Percentiles rank a stretch among this genome's conserved stretches.
These are phyloP conservation scores for Paraescarpia echinospica DNA, from an alignment of 1,140 invertebrate genomes.

Conservation along the genomic window DNA sequence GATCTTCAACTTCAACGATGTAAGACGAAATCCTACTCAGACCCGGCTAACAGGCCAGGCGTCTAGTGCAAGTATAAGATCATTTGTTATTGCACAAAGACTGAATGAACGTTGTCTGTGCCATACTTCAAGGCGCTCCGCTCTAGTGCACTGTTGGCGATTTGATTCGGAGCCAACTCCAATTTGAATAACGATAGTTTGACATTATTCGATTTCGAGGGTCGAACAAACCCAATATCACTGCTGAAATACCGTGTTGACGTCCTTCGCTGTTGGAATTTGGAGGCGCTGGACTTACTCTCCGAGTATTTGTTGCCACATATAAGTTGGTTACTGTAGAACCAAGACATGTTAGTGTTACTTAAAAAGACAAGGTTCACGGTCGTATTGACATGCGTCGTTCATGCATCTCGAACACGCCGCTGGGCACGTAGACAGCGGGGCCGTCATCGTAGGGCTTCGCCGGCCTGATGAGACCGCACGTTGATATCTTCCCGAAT, in stretches of 20 bases:
- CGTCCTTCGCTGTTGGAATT: not conserved
- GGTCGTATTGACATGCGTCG: not conserved
- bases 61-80: not conserved
- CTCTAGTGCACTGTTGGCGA: not conserved
- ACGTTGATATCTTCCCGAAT: not conserved
- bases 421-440: not conserved
- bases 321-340: not conserved
- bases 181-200: not conserved
- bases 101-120: not conserved
- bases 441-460: not conserved
- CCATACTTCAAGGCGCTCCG: not conserved
- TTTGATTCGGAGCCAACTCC: not conserved
- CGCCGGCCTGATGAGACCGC: not conserved
- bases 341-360: not conserved
- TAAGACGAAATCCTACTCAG: not conserved
- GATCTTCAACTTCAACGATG: not conserved
- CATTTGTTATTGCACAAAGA: not conserved
- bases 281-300: not conserved
- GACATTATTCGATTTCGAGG: not conserved
- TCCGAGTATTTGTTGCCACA: not conserved
- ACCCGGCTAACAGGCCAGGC: too few relatives aligned
- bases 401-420: not conserved
- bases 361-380: not conserved
- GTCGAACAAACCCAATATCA: not conserved
- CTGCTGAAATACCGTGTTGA: not conserved